phyloP scores from a whole-genome alignment of 2,113 vertebrate species.

The Labeo rohita region DNA sequence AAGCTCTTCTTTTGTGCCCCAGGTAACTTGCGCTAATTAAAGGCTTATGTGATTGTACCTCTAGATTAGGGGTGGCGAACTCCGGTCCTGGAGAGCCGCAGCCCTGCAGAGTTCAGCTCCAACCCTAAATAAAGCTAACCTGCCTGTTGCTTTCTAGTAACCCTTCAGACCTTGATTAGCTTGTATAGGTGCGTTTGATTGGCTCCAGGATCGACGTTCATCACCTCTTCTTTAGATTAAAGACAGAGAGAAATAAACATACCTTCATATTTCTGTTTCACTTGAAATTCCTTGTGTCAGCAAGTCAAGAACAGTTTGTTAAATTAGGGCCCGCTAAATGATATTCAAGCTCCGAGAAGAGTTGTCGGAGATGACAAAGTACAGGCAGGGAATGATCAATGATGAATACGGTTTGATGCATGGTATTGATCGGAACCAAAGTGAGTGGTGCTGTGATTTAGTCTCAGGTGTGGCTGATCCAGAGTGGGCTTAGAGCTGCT shows the following conservation, averaged over 20 bases:
- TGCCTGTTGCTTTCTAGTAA: too few species aligned
- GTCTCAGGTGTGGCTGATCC: constrained; percentile 52
- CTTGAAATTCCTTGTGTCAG: not conserved
- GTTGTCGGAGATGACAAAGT: constrained; percentile 47
- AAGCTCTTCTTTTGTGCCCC: constrained; percentile 28
- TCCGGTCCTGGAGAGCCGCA: too few species aligned
- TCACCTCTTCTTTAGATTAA: not conserved
- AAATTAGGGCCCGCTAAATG: constrained; percentile 26
- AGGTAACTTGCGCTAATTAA: constrained; percentile 35
- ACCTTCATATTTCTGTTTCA: not conserved
- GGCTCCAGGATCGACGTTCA: too few species aligned
- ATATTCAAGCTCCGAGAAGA: constrained; percentile 48
- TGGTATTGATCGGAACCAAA: constrained; percentile 42
- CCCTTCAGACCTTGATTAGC: too few species aligned
- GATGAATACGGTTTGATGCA: constrained; percentile 47
- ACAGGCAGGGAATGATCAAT: constrained; percentile 46
- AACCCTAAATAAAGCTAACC: too few species aligned
- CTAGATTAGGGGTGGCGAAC: not conserved
- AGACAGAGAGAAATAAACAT: not conserved
- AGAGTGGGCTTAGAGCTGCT: constrained; percentile 46
- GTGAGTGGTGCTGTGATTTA: constrained; percentile 38
- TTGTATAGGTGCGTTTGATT: too few species aligned
- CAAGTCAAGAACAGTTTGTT: not conserved
- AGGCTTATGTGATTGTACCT: constrained; percentile 25
- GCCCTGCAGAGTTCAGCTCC: too few species aligned